Evolutionary conservation across 2,888 invertebrate genomes (phyloP).

Genomic region (Oscheius sp.): DNA sequence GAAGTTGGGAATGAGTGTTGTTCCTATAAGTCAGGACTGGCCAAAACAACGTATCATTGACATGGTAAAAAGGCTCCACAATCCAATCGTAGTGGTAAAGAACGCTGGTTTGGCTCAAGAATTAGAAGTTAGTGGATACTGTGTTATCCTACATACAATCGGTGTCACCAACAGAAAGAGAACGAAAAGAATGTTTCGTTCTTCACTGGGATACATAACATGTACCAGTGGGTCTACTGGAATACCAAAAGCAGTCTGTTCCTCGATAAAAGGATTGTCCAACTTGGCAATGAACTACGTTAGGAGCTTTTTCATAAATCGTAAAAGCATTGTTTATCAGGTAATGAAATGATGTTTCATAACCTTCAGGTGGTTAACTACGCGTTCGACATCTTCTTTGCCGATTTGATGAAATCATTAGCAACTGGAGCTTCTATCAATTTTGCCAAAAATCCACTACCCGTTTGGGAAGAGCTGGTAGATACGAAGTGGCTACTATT

Average conservation of each 20-base stretch:
- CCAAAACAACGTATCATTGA: conserved; percentile 27
- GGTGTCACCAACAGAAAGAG: background rate
- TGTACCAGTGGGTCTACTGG: conserved; percentile 67
- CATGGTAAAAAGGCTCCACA: background rate
- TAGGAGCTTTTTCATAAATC: conserved; percentile 35
- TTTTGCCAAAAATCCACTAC: conserved; percentile 29
- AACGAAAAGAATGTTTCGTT: background rate
- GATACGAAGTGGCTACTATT: background rate
- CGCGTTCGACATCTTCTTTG: conserved; percentile 67
- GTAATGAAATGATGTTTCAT: background rate
- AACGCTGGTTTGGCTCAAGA: background rate
- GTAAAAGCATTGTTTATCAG: conserved; percentile 51
- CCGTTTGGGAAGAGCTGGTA: conserved; percentile 32
- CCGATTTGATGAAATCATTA: conserved; percentile 54
- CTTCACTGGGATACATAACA: conserved; percentile 49
- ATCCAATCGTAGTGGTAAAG: conserved; percentile 25
- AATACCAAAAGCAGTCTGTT: conserved; percentile 57
- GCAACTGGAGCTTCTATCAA: conserved; percentile 40
- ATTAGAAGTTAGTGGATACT: background rate
- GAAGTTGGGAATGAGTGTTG: conserved; percentile 27
- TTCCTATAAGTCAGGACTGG: conserved; percentile 47
- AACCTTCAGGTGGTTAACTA: conserved; percentile 55
- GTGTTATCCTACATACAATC: background rate
- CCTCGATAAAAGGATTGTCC: conserved; percentile 48
- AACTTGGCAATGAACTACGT: conserved; percentile 58